Evolutionary conservation across 1,140 invertebrate species (phyloP).

Genomic region (Drosophila biarmipes): DNA sequence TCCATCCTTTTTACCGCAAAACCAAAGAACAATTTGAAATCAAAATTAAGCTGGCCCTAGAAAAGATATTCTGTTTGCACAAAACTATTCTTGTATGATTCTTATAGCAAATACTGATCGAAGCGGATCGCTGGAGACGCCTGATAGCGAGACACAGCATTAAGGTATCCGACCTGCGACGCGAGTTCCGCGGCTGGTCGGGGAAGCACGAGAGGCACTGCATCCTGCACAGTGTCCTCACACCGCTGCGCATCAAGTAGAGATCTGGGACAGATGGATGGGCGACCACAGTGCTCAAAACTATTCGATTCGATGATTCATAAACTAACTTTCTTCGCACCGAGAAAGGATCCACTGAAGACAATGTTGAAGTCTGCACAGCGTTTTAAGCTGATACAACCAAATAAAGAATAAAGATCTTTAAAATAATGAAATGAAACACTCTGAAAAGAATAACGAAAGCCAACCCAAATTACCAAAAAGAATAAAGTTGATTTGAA

Average conservation of each 20-base stretch:
- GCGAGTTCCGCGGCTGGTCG: slow-evolving; percentile 83
- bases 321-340: slow-evolving; percentile 36
- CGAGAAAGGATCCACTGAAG: slow-evolving; percentile 50
- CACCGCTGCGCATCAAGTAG: slow-evolving; percentile 79
- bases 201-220: slow-evolving; percentile 83
- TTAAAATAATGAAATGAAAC: slow-evolving; percentile 49
- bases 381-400: slow-evolving; percentile 78
- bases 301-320: slow-evolving; percentile 61
- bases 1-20: slow-evolving; percentile 74
- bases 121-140: slow-evolving; percentile 80
- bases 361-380: slow-evolving; percentile 70
- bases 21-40: slow-evolving; percentile 40
- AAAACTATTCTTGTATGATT: slow-evolving; percentile 65
- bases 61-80: slow-evolving; percentile 61
- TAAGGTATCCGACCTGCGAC: slow-evolving; percentile 74
- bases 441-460: slow-evolving; percentile 7
- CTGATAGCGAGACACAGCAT: slow-evolving; percentile 77
- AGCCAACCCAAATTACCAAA: slow-evolving; percentile 49
- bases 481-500: slow-evolving; percentile 39
- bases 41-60: slow-evolving; percentile 38
- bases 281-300: slow-evolving; percentile 59
- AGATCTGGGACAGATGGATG: slow-evolving; percentile 25
- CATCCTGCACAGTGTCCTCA: slow-evolving; percentile 83
- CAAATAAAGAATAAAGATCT: slow-evolving; percentile 67
- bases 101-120: slow-evolving; percentile 83